A percentile compares a stretch with the other conserved stretches of the same genome.
Conservation (phyloP, 2,888 invertebrate species). For the Junonia oenone region DNA sequence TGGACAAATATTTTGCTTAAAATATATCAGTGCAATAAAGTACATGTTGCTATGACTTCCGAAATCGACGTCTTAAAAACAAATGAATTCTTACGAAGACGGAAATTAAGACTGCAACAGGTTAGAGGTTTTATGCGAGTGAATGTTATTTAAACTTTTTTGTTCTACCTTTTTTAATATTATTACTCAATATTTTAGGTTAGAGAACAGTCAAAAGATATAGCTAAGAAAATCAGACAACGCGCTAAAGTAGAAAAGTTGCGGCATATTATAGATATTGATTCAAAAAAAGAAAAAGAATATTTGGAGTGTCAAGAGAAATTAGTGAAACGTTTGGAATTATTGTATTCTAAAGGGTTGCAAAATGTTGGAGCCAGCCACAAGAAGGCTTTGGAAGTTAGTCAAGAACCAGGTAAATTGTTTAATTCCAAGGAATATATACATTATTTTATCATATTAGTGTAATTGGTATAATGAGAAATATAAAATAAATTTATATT, state of each 20-base stretch:
- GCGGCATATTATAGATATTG: constrained; percentile 49
- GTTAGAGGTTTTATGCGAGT: constrained; percentile 43
- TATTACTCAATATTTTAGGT: constrained; percentile 50
- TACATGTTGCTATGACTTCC: constrained; percentile 58
- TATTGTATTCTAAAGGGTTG: constrained; percentile 53
- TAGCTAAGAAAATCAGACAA: constrained; percentile 68
- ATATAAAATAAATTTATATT: too few relatives aligned
- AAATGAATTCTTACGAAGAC: constrained; percentile 69
- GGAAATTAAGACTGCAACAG: constrained; percentile 72
- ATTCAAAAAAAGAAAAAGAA: constrained; percentile 55
- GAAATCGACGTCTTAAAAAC: constrained; percentile 61
- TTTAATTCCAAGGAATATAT: not conserved
- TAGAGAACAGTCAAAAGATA: constrained; percentile 74
- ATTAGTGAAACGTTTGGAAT: constrained; percentile 58
- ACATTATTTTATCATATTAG: too few relatives aligned
- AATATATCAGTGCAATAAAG: constrained; percentile 19
- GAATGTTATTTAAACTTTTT: constrained; percentile 10
- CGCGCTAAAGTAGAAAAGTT: constrained; percentile 64
- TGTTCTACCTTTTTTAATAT: not conserved
- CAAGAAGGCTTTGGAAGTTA: constrained; percentile 47
- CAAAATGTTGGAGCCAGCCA: constrained; percentile 60
- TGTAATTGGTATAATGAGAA: too few relatives aligned
- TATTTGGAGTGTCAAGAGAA: constrained; percentile 59
- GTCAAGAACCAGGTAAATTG: constrained; percentile 40
- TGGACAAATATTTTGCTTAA: not conserved